Evolutionary conservation across 2,113 vertebrate species (phyloP).

Genomic region (Stigmatopora argus): DNA sequence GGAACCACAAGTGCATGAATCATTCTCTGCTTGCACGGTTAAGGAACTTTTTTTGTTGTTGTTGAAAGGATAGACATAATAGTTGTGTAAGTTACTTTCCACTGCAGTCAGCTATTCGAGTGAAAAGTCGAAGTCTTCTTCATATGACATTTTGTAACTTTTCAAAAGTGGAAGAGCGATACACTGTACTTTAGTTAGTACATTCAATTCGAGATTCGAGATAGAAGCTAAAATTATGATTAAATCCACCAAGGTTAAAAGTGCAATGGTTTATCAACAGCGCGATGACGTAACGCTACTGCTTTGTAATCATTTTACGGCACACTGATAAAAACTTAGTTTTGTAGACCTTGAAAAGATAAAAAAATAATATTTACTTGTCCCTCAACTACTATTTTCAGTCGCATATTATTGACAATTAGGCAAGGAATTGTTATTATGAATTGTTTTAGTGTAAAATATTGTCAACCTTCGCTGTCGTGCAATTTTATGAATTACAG

Average conservation of each 20-base stretch:
- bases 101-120: not conserved
- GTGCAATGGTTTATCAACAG: not conserved
- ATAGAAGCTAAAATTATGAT: not conserved
- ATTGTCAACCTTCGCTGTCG: not conserved
- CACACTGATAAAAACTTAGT: not conserved
- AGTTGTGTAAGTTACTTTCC: slow-evolving; percentile 8
- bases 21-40: slow-evolving; percentile 1
- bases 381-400: not conserved
- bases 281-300: too few relatives aligned
- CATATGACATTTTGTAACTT: not conserved
- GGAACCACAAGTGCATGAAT: slow-evolving; percentile 19
- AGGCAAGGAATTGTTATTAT: not conserved
- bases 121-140: not conserved
- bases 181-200: not conserved
- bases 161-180: not conserved
- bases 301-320: not conserved
- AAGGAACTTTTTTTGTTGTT: slow-evolving; percentile 3
- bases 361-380: not conserved
- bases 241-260: not conserved
- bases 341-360: not conserved
- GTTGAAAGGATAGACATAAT: slow-evolving; percentile 9
- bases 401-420: not conserved
- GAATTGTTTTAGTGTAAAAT: not conserved
- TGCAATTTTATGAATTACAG: not conserved
- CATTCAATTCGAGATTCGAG: not conserved